Conservation (phyloP, 2,888 invertebrate species). For the Drosophila lutescens region DNA sequence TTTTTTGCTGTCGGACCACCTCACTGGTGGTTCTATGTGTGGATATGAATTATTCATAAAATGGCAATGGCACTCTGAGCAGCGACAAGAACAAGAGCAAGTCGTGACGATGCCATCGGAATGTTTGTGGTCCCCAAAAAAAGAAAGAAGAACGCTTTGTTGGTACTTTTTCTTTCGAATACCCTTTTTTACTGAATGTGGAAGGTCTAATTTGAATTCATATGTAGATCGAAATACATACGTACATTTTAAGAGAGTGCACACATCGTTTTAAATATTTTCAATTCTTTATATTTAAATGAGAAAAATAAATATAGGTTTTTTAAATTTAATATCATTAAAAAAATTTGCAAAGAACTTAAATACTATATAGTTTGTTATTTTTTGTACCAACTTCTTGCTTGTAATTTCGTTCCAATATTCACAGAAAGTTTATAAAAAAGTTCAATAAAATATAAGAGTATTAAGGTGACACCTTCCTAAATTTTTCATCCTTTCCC, state of each 20-base stretch:
- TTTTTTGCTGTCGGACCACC: constrained; percentile 10
- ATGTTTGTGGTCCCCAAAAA: constrained; percentile 37
- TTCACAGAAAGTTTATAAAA: too few relatives aligned
- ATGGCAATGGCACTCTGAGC: constrained; percentile 71
- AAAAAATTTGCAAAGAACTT: too few relatives aligned
- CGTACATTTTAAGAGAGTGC: too few relatives aligned
- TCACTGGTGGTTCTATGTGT: constrained; percentile 39
- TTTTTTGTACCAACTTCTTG: too few relatives aligned
- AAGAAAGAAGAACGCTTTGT: constrained; percentile 7
- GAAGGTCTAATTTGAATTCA: background rate
- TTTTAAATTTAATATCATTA: too few relatives aligned
- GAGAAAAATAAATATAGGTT: too few relatives aligned
- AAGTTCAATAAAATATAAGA: background rate
- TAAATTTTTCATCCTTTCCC: background rate
- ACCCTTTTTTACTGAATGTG: background rate
- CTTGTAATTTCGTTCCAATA: too few relatives aligned
- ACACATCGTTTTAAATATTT: too few relatives aligned
- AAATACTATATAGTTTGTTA: too few relatives aligned
- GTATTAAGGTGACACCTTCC: background rate
- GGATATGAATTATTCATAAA: constrained; percentile 78
- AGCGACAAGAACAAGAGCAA: constrained; percentile 46
- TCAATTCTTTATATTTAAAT: too few relatives aligned
- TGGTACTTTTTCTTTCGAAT: background rate
- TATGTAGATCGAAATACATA: too few relatives aligned
- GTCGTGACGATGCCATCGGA: constrained; percentile 56